Evolutionary conservation across 2,113 vertebrate genomes (phyloP).

Genomic region (Ammodytes marinus): DNA sequence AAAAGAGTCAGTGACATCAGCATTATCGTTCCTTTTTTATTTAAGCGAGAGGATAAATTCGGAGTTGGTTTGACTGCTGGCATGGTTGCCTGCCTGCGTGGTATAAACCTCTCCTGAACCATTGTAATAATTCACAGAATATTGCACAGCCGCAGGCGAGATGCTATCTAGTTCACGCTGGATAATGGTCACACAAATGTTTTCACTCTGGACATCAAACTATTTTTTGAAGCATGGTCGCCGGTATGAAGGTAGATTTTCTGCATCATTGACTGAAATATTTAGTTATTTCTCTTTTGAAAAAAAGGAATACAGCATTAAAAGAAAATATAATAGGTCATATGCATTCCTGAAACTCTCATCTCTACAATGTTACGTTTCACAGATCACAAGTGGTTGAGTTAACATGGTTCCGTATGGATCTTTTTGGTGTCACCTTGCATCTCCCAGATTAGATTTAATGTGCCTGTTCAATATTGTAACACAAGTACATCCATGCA

Average conservation of each 20-base stretch:
- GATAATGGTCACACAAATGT: slow-evolving; percentile 54
- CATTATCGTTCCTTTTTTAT: slow-evolving; percentile 32
- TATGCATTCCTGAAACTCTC: background rate
- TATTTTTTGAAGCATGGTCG: slow-evolving; percentile 47
- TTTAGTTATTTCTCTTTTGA: background rate
- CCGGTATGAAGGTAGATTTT: slow-evolving; percentile 13
- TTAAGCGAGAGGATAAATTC: slow-evolving; percentile 19
- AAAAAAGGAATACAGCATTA: background rate
- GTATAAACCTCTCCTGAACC: slow-evolving; percentile 48
- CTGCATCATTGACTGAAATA: background rate
- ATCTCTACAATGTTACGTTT: slow-evolving; percentile 18
- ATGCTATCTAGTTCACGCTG: slow-evolving; percentile 45
- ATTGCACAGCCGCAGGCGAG: slow-evolving; percentile 49
- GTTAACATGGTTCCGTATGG: slow-evolving; percentile 11
- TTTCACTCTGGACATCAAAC: slow-evolving; percentile 65
- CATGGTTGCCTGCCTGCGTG: slow-evolving; percentile 7
- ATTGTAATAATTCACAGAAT: slow-evolving; percentile 62
- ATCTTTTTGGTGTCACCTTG: slow-evolving; percentile 44
- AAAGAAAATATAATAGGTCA: no score
- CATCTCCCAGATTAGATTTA: slow-evolving; percentile 31
- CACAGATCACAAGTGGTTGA: slow-evolving; percentile 10
- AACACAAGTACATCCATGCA: slow-evolving; percentile 20
- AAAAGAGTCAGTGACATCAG: slow-evolving; percentile 22
- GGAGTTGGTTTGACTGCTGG: slow-evolving; percentile 14
- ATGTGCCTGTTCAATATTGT: slow-evolving; percentile 51